Evolutionary conservation across 2,888 invertebrate species (phyloP).

Genomic region (Tolmerus cingulatus): DNA sequence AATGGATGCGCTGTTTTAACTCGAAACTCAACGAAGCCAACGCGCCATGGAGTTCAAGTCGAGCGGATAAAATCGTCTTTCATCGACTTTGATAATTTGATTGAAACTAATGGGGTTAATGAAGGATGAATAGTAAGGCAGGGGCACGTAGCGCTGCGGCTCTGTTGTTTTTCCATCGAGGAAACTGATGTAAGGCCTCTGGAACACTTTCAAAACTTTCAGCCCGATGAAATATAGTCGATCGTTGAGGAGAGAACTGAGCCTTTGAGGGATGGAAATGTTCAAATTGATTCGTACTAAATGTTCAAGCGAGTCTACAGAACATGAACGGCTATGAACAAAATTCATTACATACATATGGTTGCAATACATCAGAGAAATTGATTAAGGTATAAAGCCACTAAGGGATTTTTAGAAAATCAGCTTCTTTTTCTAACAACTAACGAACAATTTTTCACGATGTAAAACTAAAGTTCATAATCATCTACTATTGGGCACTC

Average conservation of each 20-base stretch:
- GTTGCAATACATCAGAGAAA: neutral
- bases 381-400: too few species aligned
- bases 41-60: neutral
- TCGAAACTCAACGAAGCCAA: neutral
- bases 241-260: neutral
- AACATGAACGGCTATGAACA: neutral
- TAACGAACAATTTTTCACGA: too few species aligned
- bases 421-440: too few species aligned
- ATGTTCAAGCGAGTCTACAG: too few species aligned
- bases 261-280: neutral
- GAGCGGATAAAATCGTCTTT: neutral
- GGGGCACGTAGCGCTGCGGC: neutral
- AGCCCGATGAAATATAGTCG: neutral
- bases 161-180: neutral
- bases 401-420: neutral
- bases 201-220: neutral
- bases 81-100: slow-evolving; percentile 18
- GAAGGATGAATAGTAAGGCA: neutral
- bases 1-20: neutral
- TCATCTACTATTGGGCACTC: too few species aligned
- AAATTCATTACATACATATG: neutral
- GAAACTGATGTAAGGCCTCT: neutral
- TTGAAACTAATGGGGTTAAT: slow-evolving; percentile 33
- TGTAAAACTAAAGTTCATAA: too few species aligned
- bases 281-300: neutral